Conservation (phyloP, 2,113 vertebrate genomes). For the Falcunculus frontatus region DNA sequence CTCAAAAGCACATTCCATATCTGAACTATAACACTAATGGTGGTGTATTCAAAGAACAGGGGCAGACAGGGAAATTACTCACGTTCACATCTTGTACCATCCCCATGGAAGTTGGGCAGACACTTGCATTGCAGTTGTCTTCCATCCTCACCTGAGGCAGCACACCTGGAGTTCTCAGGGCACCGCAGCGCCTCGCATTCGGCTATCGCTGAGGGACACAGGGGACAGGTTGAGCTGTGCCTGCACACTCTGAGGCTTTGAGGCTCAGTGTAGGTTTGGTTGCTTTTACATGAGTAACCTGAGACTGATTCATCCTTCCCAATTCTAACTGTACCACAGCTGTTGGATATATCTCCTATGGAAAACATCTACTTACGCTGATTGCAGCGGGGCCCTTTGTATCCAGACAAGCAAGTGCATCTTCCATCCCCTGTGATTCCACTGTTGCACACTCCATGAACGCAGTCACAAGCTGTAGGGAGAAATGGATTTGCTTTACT, state of each 20-base stretch:
- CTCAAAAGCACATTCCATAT: neutral
- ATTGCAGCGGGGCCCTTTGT: slow-evolving; percentile 81
- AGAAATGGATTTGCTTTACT: neutral
- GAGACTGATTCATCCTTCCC: fast-evolving
- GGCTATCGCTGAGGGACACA: slow-evolving; percentile 60
- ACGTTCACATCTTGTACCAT: slow-evolving; percentile 76
- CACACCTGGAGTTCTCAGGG: slow-evolving; percentile 78
- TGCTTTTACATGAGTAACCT: neutral
- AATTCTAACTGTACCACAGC: neutral
- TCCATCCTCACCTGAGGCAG: slow-evolving; percentile 53
- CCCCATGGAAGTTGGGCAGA: slow-evolving; percentile 69
- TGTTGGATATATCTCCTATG: neutral
- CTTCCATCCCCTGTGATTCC: slow-evolving; percentile 78
- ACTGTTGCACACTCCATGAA: slow-evolving; percentile 83
- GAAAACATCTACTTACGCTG: slow-evolving; percentile 70
- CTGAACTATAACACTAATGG: neutral
- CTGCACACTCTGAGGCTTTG: neutral
- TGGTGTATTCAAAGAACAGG: neutral
- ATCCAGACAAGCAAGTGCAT: slow-evolving; percentile 87
- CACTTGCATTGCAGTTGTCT: slow-evolving; percentile 78
- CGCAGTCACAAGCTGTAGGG: slow-evolving; percentile 80
- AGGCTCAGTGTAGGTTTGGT: neutral
- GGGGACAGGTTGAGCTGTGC: neutral
- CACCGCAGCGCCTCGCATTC: slow-evolving; percentile 79
- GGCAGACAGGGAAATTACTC: slow-evolving; percentile 54